phyloP scores from a whole-genome alignment of 2,797 vertebrate genomes.

The Ctenochaetus hawaiiensis region DNA sequence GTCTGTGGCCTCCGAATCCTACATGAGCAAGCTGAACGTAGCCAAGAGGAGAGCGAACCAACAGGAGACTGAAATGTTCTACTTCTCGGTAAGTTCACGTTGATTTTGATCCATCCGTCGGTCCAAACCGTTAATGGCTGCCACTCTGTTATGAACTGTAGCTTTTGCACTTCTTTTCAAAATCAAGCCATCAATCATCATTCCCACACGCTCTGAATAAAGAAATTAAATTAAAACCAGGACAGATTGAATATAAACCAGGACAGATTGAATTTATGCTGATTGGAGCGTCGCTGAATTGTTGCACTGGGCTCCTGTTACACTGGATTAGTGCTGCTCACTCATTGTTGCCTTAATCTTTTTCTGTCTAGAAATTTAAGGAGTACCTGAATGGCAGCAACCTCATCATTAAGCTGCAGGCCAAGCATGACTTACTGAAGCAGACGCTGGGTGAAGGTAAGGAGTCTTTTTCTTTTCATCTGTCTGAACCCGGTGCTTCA shows the following conservation, averaged over 20 bases:
- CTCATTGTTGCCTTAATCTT: slow-evolving; percentile 45
- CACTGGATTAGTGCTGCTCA: slow-evolving; percentile 26
- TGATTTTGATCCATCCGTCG: background rate
- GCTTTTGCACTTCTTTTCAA: background rate
- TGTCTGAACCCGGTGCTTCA: slow-evolving; percentile 33
- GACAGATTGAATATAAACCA: slow-evolving; percentile 40
- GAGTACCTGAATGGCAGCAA: slow-evolving; percentile 99
- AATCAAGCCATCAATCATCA: slow-evolving; percentile 40
- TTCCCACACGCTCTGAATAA: slow-evolving; percentile 20
- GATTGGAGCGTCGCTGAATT: slow-evolving; percentile 27
- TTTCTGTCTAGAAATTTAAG: slow-evolving; percentile 93
- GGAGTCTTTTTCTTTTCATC: slow-evolving; percentile 57
- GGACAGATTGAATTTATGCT: slow-evolving; percentile 47
- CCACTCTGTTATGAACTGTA: background rate
- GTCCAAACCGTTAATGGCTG: background rate
- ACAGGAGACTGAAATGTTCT: slow-evolving; percentile 98
- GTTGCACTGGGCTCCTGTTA: slow-evolving; percentile 36
- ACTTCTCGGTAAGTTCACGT: slow-evolving; percentile 91
- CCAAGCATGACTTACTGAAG: slow-evolving; percentile 98
- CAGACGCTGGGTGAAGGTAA: slow-evolving; percentile 98
- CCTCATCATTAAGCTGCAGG: slow-evolving; percentile 99
- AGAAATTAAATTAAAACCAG: slow-evolving; percentile 41
- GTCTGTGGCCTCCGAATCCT: slow-evolving; percentile 95
- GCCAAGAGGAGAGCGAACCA: slow-evolving; percentile 97
- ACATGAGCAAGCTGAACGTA: slow-evolving; percentile 97